phyloP scores from a whole-genome alignment of 30 jellyfish, hydroid and myxozoan species.

The Nemopilema nomurai region DNA sequence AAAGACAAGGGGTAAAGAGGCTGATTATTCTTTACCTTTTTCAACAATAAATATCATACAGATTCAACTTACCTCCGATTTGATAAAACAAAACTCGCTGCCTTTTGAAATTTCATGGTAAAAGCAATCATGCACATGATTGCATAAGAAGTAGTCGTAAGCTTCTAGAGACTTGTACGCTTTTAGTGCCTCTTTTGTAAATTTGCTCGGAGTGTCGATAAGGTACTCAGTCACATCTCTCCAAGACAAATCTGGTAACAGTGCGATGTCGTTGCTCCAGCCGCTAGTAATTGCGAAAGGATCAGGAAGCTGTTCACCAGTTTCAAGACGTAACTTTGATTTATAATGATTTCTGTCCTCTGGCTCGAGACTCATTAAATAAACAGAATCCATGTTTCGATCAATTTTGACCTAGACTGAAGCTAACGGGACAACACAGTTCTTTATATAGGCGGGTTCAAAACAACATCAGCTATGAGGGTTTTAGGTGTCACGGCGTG shows the following conservation, averaged over 20 bases:
- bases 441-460: not conserved
- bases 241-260: slow-evolving; percentile 48
- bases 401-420: not conserved
- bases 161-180: slow-evolving; percentile 45
- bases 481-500: not conserved
- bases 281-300: slow-evolving; percentile 23
- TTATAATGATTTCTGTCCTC: not conserved
- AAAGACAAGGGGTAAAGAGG: not conserved
- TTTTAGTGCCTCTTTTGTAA: slow-evolving; percentile 31
- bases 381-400: not conserved
- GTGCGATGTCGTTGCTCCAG: slow-evolving; percentile 48
- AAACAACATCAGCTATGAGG: not conserved
- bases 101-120: not conserved
- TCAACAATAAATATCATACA: not conserved
- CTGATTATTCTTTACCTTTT: not conserved
- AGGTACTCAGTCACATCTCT: slow-evolving; percentile 49
- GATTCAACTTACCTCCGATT: not conserved
- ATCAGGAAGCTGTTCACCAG: slow-evolving; percentile 52
- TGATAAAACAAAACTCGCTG: not conserved
- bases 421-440: not conserved
- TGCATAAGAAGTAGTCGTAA: not conserved
- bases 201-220: slow-evolving; percentile 41
- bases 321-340: slow-evolving; percentile 1
- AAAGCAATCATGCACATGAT: too few species aligned
- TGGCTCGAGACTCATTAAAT: not conserved